Conservation (phyloP, 2,113 vertebrate genomes). For the Centropristis striata region DNA sequence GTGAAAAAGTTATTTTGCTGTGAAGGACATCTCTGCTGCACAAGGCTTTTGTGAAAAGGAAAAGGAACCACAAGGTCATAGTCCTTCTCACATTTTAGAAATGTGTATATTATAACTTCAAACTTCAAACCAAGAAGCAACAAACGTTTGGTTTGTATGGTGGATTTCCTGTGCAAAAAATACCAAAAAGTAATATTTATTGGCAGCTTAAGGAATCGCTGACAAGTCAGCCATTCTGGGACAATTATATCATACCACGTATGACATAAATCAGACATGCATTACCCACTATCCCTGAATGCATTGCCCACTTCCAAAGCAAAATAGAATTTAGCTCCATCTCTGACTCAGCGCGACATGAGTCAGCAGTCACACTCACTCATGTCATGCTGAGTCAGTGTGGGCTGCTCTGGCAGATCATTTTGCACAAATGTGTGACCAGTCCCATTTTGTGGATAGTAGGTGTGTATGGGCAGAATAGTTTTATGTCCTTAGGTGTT, state of each 20-base stretch:
- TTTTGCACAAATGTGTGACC: background rate
- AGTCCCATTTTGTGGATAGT: background rate
- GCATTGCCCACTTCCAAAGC: background rate
- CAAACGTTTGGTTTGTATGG: too few relatives aligned
- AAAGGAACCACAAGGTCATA: background rate
- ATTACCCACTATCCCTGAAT: background rate
- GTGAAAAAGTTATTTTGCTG: conserved; percentile 23
- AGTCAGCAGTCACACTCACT: conserved; percentile 2
- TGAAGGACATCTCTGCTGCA: conserved; percentile 26
- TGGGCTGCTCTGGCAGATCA: background rate
- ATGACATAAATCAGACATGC: background rate
- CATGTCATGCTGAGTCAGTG: background rate
- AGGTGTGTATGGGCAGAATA: background rate
- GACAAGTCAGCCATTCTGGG: background rate
- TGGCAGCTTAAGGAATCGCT: background rate
- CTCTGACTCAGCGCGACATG: background rate
- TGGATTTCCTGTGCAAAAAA: too few relatives aligned
- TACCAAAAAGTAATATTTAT: too few relatives aligned
- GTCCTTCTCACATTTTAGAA: too few relatives aligned
- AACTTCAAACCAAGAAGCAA: too few relatives aligned
- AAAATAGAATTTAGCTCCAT: background rate
- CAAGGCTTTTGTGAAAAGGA: conserved; percentile 6
- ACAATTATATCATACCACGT: background rate
- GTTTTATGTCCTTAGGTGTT: background rate
- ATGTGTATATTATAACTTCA: too few relatives aligned